A percentile compares a stretch with the other conserved stretches of the same genome.
Evolutionary conservation across 2,113 vertebrate genomes (phyloP).

Genomic region (Carlito syrichta): DNA sequence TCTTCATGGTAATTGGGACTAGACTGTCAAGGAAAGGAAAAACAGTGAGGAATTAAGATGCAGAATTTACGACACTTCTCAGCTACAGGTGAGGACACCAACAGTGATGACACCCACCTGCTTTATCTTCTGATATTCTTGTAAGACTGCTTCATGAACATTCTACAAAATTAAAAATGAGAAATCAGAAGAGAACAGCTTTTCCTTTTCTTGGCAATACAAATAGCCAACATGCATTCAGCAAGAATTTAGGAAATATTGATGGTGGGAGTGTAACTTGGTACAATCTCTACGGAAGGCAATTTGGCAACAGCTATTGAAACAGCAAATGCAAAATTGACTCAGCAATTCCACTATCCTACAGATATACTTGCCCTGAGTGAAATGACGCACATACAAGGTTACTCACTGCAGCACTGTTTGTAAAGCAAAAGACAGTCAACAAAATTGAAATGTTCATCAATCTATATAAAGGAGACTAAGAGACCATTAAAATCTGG

Average conservation of each 20-base stretch:
- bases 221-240: not conserved
- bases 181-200: slow-evolving; percentile 9
- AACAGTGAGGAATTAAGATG: not conserved
- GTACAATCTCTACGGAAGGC: not conserved
- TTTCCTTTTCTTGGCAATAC: not conserved
- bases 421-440: not conserved
- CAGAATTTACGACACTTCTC: not conserved
- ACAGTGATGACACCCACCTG: slow-evolving; percentile 77
- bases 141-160: slow-evolving; percentile 88
- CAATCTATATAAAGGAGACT: not conserved
- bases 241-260: not conserved
- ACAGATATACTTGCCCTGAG: not conserved
- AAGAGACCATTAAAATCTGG: not conserved
- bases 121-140: slow-evolving; percentile 91
- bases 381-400: not conserved
- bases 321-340: slow-evolving; percentile 31
- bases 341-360: not conserved
- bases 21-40: slow-evolving; percentile 78
- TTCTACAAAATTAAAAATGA: slow-evolving; percentile 80
- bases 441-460: not conserved
- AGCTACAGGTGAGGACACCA: not conserved
- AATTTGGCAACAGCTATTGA: slow-evolving; percentile 41
- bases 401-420: not conserved
- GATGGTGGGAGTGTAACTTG: not conserved
- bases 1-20: slow-evolving; percentile 89